Conservation (phyloP, 2,888 invertebrate genomes). For the Boloria selene region DNA sequence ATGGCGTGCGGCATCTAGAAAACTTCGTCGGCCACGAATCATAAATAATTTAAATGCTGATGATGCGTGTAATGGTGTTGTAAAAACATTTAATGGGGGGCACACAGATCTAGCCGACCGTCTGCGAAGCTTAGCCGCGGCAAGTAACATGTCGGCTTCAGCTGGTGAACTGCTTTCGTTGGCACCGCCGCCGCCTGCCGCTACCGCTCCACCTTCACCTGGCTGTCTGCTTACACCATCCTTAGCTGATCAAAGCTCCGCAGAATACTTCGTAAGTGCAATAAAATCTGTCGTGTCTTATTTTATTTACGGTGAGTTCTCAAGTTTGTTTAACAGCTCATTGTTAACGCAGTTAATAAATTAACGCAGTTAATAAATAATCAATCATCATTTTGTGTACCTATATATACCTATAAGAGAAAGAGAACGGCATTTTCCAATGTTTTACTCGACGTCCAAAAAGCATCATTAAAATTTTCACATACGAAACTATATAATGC, state of each 20-base stretch:
- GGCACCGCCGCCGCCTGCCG: constrained; percentile 74
- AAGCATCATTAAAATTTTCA: not conserved
- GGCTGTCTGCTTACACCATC: constrained; percentile 72
- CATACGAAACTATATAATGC: not conserved
- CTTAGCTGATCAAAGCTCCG: constrained; percentile 71
- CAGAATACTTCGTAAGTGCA: constrained; percentile 72
- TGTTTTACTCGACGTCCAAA: too few relatives aligned
- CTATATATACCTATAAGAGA: too few relatives aligned
- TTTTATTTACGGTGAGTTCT: not conserved
- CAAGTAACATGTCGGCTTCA: constrained; percentile 73
- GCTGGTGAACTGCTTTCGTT: constrained; percentile 72
- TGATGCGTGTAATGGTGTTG: constrained; percentile 54
- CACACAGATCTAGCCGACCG: constrained; percentile 76
- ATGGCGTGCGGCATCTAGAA: constrained; percentile 78
- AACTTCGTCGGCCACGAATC: constrained; percentile 72
- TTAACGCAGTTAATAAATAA: too few relatives aligned
- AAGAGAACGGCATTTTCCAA: too few relatives aligned
- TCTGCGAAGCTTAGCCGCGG: constrained; percentile 72
- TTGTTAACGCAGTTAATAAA: too few relatives aligned
- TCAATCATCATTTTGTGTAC: not conserved
- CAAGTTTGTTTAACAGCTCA: too few relatives aligned
- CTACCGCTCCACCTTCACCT: constrained; percentile 77
- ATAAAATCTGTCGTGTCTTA: not conserved
- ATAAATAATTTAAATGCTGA: constrained; percentile 74
- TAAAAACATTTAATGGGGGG: constrained; percentile 54